These are phyloP conservation scores for Agonopterix arenella DNA, from an alignment of 2,888 invertebrate species.

Conservation along the genomic window DNA sequence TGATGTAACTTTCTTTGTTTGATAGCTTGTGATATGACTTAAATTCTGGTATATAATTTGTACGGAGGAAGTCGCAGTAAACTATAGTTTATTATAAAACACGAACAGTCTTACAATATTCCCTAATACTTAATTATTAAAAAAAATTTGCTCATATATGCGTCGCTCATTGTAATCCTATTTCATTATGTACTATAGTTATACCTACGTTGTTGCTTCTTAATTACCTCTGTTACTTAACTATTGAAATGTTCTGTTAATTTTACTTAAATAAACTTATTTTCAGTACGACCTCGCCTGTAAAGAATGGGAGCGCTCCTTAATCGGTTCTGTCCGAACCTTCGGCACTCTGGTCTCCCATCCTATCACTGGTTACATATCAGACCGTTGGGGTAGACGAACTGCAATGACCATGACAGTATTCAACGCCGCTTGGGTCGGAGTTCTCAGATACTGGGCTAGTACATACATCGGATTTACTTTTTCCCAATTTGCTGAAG, in stretches of 20 bases:
- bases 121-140: too few relatives aligned
- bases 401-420: slow-evolving; percentile 74
- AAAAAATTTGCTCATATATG: neutral
- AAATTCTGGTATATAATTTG: too few relatives aligned
- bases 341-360: slow-evolving; percentile 81
- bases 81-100: too few relatives aligned
- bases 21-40: too few relatives aligned
- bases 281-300: slow-evolving; percentile 79
- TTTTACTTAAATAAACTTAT: neutral
- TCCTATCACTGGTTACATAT: slow-evolving; percentile 82
- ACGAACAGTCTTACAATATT: too few relatives aligned
- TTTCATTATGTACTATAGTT: neutral
- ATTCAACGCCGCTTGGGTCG: slow-evolving; percentile 77
- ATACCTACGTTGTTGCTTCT: neutral
- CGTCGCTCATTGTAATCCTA: neutral
- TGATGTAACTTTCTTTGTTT: too few relatives aligned
- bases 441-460: slow-evolving; percentile 77
- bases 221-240: neutral
- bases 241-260: neutral
- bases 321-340: slow-evolving; percentile 83
- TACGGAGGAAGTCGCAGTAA: too few relatives aligned
- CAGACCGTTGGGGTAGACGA: slow-evolving; percentile 83
- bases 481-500: slow-evolving; percentile 81
- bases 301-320: slow-evolving; percentile 81
- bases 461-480: slow-evolving; percentile 80